phyloP scores from a whole-genome alignment of 2,888 invertebrate genomes.

The Drosophila colorata region DNA sequence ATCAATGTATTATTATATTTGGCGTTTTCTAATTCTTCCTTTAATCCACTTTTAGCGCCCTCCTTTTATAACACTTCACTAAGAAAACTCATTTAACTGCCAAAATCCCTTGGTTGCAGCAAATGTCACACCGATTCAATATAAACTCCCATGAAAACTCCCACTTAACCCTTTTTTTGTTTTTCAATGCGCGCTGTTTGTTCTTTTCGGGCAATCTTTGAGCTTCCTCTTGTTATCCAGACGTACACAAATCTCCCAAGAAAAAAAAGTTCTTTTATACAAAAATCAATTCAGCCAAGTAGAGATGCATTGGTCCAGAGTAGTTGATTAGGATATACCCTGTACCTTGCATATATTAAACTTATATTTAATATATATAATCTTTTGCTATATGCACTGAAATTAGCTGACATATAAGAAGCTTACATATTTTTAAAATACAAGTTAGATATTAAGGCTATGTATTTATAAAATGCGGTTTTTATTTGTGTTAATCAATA shows the following conservation, averaged over 20 bases:
- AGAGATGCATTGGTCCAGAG: too few species aligned
- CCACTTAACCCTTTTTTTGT: slow-evolving; percentile 50
- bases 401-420: too few species aligned
- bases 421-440: too few species aligned
- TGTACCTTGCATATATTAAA: not conserved
- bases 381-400: too few species aligned
- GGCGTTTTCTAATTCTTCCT: not conserved
- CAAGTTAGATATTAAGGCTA: too few species aligned
- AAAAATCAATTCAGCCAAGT: slow-evolving; percentile 45
- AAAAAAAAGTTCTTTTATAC: slow-evolving; percentile 36
- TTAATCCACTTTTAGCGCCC: not conserved
- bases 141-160: slow-evolving; percentile 3
- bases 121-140: slow-evolving; percentile 33
- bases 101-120: slow-evolving; percentile 14
- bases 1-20: not conserved
- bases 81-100: slow-evolving; percentile 31
- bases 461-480: too few species aligned
- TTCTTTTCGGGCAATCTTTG: slow-evolving; percentile 12
- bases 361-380: not conserved
- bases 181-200: slow-evolving; percentile 25
- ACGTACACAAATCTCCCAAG: slow-evolving; percentile 40
- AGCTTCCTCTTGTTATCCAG: slow-evolving; percentile 35
- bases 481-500: too few species aligned
- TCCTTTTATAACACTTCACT: slow-evolving; percentile 10
- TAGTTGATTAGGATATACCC: slow-evolving; percentile 22